Conservation (phyloP, 2,113 vertebrate genomes). For the Zosterops borbonicus region DNA sequence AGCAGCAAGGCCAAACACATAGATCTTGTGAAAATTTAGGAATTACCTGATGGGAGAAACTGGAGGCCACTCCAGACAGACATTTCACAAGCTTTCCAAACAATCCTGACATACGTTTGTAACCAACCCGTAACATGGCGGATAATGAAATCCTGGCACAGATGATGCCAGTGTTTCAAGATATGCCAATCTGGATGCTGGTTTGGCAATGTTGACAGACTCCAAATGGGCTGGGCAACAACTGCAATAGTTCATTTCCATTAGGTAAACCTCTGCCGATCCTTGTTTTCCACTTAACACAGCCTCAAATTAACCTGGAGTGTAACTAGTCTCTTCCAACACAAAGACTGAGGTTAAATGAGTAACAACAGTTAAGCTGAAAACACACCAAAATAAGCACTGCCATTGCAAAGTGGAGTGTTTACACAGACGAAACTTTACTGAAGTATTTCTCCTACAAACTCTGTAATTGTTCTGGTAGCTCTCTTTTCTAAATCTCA, state of each 20-base stretch:
- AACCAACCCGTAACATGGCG: neutral
- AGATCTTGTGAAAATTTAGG: neutral
- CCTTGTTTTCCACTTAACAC: neutral
- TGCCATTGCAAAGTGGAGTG: neutral
- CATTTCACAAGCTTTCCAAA: neutral
- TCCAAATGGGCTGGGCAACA: neutral
- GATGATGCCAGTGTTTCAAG: neutral
- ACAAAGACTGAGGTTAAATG: neutral
- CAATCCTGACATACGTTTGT: neutral
- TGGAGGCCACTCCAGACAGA: neutral
- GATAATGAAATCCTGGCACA: neutral
- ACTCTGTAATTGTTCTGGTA: neutral
- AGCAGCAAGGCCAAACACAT: neutral
- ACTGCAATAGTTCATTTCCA: neutral
- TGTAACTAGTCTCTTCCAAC: neutral
- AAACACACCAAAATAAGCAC: neutral
- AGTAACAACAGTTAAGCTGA: neutral
- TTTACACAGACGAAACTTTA: neutral
- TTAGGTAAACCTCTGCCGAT: neutral
- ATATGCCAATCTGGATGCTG: neutral
- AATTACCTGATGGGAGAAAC: neutral
- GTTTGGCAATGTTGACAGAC: neutral
- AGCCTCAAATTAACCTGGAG: neutral
- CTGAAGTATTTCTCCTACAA: neutral
- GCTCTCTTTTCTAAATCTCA: neutral